Base-by-base conservation (phyloP, 2,888 invertebrate species). In the Fabriciana adippe region DNA sequence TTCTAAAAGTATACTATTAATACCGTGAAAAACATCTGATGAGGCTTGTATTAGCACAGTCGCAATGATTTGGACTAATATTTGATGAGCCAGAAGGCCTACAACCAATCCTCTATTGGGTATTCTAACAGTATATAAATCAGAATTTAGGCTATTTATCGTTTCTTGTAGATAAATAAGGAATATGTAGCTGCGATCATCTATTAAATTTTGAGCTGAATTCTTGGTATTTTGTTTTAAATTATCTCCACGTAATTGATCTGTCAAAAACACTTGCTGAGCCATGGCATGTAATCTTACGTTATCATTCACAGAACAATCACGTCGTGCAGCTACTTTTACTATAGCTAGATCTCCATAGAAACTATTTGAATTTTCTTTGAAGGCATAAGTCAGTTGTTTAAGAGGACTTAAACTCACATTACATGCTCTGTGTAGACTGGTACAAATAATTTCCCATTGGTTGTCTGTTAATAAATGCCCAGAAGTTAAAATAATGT, bases 341-440 rank as follows among this genome's bases (percentile, higher is more conserved):
- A 98, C 98, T 69, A 97, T 97, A 13, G 97, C 97, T 74, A 96
- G 92, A 85, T 98, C 98, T 0, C 98, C 98, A 84, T 98, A 98
- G 87, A 98, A 99, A 81, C 98, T 98, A 78, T 97, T 97, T 0
- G 98, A 98, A 81, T 97, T 96, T 76, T 96, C 95, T 78, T 97
- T 96, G 84, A 98, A 99, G 50, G 97, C 97, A 79, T 96, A 95
- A 67, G 97, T 97, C 51, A 99, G 92, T 88, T 97, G 97, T 73
- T 97, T 96, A 65, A 99, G 86, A 48, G 97, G 97, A 73, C 97
- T 96, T 64, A 98, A 94, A 61, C 97, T 97, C n/a, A 97, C 95
- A 47, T 95, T 95, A 76, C 97, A 96, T 45, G 97, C 97, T 78
- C 96, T 94, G 78, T 97, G 96, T 67, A 98, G 94, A 55, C 96